These are phyloP conservation scores for Rhabdophis nuchalis DNA, from an alignment of 2,797 vertebrate genomes.

Conservation along the genomic window DNA sequence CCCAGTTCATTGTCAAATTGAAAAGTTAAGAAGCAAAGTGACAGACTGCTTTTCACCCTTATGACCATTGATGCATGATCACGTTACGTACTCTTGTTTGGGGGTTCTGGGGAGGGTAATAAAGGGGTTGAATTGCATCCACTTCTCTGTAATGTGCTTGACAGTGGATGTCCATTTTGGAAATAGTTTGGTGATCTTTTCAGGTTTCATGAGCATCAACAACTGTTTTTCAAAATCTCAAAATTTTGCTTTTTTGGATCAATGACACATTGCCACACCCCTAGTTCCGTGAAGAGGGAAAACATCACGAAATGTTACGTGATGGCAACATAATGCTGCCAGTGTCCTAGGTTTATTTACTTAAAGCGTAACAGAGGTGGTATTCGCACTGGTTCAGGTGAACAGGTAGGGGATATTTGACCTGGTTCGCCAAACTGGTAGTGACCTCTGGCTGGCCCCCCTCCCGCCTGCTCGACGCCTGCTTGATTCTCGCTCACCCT, in stretches of 20 bases:
- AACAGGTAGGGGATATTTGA: too few relatives aligned
- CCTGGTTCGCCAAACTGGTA: too few relatives aligned
- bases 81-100: not conserved
- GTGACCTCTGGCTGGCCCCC: too few relatives aligned
- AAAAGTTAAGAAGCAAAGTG: too few relatives aligned
- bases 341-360: not conserved
- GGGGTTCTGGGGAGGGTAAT: not conserved
- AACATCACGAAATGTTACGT: not conserved
- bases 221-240: not conserved
- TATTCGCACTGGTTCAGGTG: too few relatives aligned
- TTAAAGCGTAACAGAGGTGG: not conserved
- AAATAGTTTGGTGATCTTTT: not conserved
- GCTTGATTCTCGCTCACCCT: too few relatives aligned
- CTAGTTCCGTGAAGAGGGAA: not conserved
- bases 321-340: too few relatives aligned
- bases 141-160: not conserved
- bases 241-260: not conserved
- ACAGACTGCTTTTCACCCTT: not conserved
- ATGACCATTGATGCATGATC: not conserved
- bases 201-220: not conserved
- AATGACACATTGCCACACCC: not conserved
- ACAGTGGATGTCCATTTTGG: not conserved
- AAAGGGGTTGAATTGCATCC: not conserved
- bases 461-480: too few relatives aligned
- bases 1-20: too few relatives aligned